Percentiles rank a stretch among this genome's conserved stretches.
These are phyloP conservation scores for Dendrolimus pini DNA, from an alignment of 2,888 invertebrate species.

Conservation along the genomic window DNA sequence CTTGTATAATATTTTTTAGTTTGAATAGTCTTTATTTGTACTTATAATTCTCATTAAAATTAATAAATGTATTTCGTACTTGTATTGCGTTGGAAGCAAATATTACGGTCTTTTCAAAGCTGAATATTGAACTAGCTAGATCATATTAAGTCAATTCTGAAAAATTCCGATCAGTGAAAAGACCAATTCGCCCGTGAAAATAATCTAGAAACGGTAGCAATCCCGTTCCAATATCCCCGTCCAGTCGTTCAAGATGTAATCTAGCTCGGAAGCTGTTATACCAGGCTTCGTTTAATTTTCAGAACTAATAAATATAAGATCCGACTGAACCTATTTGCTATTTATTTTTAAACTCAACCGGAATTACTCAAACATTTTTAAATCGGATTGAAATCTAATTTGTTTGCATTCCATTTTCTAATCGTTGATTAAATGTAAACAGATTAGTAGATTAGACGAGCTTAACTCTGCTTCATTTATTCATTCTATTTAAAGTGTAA, in stretches of 20 bases:
- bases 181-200: conserved; percentile 13
- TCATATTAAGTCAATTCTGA: conserved; percentile 7
- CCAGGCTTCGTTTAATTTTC: conserved; percentile 34
- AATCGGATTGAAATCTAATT: background rate
- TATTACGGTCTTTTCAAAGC: too few relatives aligned
- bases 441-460: too few relatives aligned
- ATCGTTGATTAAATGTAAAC: too few relatives aligned
- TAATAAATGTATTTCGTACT: too few relatives aligned
- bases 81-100: too few relatives aligned
- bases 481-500: too few relatives aligned
- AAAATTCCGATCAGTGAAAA: conserved; percentile 11
- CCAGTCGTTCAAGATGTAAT: conserved; percentile 28
- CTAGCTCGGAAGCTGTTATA: conserved; percentile 23
- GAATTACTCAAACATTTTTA: background rate
- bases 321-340: background rate
- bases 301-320: conserved; percentile 30
- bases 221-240: conserved; percentile 24
- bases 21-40: too few relatives aligned
- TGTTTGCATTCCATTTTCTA: too few relatives aligned
- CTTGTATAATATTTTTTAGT: too few relatives aligned
- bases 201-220: conserved; percentile 12
- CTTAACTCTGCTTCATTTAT: too few relatives aligned
- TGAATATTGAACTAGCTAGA: too few relatives aligned
- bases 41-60: too few relatives aligned
- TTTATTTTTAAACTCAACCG: background rate